Percentiles rank a stretch among this genome's conserved stretches.
phyloP scores from a whole-genome alignment of 2,113 vertebrate species.

The Pelusios castaneus region DNA sequence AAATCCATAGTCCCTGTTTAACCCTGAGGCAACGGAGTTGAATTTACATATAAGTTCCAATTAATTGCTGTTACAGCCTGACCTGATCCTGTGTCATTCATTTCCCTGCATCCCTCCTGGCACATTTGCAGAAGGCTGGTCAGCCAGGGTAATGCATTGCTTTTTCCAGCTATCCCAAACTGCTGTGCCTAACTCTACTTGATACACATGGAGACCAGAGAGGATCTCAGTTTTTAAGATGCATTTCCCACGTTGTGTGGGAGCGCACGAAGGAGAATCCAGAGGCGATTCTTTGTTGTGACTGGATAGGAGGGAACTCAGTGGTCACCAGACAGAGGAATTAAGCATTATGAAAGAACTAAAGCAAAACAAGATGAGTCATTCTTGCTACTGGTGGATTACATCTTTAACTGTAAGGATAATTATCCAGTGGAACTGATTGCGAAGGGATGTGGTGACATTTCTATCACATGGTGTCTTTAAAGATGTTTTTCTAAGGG shows the following conservation, averaged over 20 bases:
- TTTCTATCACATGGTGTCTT: neutral
- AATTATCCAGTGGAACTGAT: slow-evolving; percentile 15
- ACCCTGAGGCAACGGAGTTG: too few species aligned
- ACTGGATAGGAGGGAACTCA: neutral
- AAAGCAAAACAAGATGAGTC: neutral
- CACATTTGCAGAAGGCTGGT: neutral
- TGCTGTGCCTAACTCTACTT: neutral
- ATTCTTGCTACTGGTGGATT: neutral
- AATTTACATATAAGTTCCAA: too few species aligned
- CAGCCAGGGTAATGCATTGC: neutral
- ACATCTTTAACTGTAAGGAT: neutral
- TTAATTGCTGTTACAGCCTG: too few species aligned
- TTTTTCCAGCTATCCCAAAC: neutral
- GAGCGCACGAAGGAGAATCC: neutral
- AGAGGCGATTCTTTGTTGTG: neutral
- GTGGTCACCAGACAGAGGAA: neutral
- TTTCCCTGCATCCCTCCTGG: too few species aligned
- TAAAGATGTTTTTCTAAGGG: neutral
- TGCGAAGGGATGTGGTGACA: neutral
- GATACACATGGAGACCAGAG: neutral
- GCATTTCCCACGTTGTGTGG: neutral
- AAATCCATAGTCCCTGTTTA: too few species aligned
- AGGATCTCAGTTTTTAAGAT: neutral
- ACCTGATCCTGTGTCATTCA: too few species aligned
- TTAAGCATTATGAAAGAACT: neutral